phyloP scores from a whole-genome alignment of 35 echinoderm and acorn worm genomes.

The Eucidaris tribuloides region DNA sequence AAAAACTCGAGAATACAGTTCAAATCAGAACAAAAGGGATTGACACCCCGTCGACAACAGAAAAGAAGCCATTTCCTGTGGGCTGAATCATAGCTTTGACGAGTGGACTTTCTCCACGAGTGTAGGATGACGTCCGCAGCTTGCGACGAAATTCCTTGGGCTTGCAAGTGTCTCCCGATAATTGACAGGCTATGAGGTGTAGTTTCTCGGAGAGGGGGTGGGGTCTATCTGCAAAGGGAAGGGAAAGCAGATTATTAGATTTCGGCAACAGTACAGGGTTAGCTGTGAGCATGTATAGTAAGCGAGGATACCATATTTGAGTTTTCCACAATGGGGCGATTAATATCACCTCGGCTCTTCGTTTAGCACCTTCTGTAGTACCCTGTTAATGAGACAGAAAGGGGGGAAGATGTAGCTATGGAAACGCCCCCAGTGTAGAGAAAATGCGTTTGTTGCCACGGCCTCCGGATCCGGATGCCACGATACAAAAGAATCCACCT shows the following conservation, averaged over 20 bases:
- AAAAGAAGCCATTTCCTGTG: constrained; percentile 11
- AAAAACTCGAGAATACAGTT: not conserved
- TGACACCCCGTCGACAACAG: not conserved
- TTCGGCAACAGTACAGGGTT: not conserved
- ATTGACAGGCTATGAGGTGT: not conserved
- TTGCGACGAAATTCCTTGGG: not conserved
- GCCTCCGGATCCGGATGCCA: constrained; percentile 69
- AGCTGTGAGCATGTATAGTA: not conserved
- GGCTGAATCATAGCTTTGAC: not conserved
- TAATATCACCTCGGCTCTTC: constrained; percentile 29
- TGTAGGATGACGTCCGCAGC: not conserved
- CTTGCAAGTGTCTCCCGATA: constrained; percentile 21
- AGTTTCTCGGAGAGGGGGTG: constrained; percentile 1
- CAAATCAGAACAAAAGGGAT: constrained; percentile 10
- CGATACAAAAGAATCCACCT: constrained; percentile 49
- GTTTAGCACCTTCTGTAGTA: constrained; percentile 30
- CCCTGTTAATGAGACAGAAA: not conserved
- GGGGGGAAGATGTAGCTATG: too few relatives aligned
- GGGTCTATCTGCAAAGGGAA: not conserved
- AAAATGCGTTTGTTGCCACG: constrained; percentile 52
- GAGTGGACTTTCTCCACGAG: constrained; percentile 23
- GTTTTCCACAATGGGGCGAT: too few relatives aligned
- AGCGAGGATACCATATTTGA: constrained; percentile 13
- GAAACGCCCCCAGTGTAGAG: constrained; percentile 25
- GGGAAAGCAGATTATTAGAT: not conserved